Evolutionary conservation across 2,888 invertebrate species (phyloP).

Genomic region (Pterostichus niger): DNA sequence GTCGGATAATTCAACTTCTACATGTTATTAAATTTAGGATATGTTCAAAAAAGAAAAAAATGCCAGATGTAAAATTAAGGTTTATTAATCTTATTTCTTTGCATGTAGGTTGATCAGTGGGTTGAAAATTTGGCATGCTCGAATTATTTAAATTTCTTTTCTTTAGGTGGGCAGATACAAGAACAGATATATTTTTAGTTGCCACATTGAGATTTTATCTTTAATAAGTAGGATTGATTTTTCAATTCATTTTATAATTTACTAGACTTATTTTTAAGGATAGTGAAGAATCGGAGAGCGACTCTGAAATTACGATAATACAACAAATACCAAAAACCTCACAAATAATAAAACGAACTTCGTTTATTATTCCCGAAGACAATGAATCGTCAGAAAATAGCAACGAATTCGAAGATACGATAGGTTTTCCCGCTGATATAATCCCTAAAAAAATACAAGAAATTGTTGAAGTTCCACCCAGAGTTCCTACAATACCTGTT

Average conservation of each 20-base stretch:
- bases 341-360: not conserved
- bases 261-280: slow-evolving; percentile 65
- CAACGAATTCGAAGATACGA: slow-evolving; percentile 55
- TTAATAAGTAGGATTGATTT: not conserved
- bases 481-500: not conserved
- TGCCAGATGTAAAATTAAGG: not conserved
- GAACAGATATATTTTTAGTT: slow-evolving; percentile 36
- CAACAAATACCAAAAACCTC: slow-evolving; percentile 35
- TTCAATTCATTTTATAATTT: slow-evolving; percentile 38
- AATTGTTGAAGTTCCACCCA: not conserved
- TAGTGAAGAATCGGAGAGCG: slow-evolving; percentile 62
- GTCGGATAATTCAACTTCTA: slow-evolving; percentile 41
- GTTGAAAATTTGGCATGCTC: slow-evolving; percentile 18
- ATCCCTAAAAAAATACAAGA: slow-evolving; percentile 30
- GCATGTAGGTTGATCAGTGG: slow-evolving; percentile 26
- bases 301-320: slow-evolving; percentile 54
- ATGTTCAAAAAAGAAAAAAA: not conserved
- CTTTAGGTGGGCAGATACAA: slow-evolving; percentile 54
- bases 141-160: slow-evolving; percentile 52
- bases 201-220: not conserved
- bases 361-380: slow-evolving; percentile 19
- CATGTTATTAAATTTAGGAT: not conserved
- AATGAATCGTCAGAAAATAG: slow-evolving; percentile 46
- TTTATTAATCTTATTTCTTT: slow-evolving; percentile 47
- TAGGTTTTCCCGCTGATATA: slow-evolving; percentile 54